Base-by-base conservation (phyloP, 2,113 vertebrate genomes). In the Nicator chloris region DNA sequence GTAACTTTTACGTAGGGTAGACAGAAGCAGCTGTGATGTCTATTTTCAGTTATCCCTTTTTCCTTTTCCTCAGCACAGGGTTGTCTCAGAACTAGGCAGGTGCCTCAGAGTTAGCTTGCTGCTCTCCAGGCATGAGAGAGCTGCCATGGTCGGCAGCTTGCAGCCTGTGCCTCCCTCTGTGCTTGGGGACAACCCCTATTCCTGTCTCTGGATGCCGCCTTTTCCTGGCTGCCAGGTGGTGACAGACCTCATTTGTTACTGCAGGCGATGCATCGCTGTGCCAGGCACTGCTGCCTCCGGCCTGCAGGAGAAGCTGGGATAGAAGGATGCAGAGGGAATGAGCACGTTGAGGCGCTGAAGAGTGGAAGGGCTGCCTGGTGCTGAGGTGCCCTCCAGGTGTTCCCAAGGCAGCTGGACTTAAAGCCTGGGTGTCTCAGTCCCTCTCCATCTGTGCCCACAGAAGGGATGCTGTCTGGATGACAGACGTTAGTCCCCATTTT, bases 241-340 rank as follows among this genome's bases (percentile, higher is more conserved):
- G 47, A 63, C 82, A 88, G 71, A 72, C 54, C 75, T 96, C 24
- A 5, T 85, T 82, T 80, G 13, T 59, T 73, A 27, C 31, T 60
- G 56, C 60, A 60, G 9, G 70, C 1, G 0, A 10, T 61, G 64
- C 15, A 23, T 79, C 0, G 0, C 75, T 79, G 17, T 89, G 82
- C 75, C 78, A 77, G 39, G 59, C 54, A 4, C 45, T 77, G 84
- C 75, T 85, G 51, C 49, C 66, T 79, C 51, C 45, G 64, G 47
- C 71, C 80, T 66, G 24, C 39, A 59, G 42, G 60, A 73, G 3
- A 54, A 65, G 42, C 77, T 76, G 49, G 53, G 82, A 30, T 22
- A 28, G 78, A 63, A 47, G 37, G 57, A 35, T 60, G 40, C 79
- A 30, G 60, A 56, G 47, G 20, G 63, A 63, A 35, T 18, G 22